Percentiles rank a stretch among this genome's conserved stretches.
These are phyloP conservation scores for Hydrozoanthus gracilis DNA, from an alignment of 92 coral and sea anemone species.

Conservation along the genomic window DNA sequence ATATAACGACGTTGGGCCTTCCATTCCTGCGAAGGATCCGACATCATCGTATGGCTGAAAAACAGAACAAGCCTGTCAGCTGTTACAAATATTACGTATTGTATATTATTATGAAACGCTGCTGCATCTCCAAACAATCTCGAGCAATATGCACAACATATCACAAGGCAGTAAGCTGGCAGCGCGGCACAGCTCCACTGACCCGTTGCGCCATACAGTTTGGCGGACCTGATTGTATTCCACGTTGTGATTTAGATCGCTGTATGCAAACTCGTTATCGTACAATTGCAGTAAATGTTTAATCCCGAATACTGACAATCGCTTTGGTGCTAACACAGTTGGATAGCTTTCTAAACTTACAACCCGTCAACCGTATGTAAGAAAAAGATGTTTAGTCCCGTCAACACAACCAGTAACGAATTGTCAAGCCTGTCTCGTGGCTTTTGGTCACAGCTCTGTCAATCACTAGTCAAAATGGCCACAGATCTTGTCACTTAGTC, in stretches of 20 bases:
- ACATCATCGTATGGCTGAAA: constrained; percentile 97
- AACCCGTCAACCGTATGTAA: constrained; percentile 99
- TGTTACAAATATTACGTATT: constrained; percentile 55
- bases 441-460: constrained; percentile 99
- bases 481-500: constrained; percentile 92
- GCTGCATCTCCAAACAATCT: constrained; percentile 57
- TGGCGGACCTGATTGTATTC: constrained; percentile 62
- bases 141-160: constrained; percentile 57
- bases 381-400: constrained; percentile 98
- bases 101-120: constrained; percentile 51
- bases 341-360: constrained; percentile 99
- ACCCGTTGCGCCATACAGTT: constrained; percentile 99
- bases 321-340: constrained; percentile 99
- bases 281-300: constrained; percentile 96
- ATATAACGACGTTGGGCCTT: constrained; percentile 95
- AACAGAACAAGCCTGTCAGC: constrained; percentile 72
- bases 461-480: constrained; percentile 99
- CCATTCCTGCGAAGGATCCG: constrained; percentile 92
- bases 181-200: constrained; percentile 73
- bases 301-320: constrained; percentile 98
- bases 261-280: constrained; percentile 93
- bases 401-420: constrained; percentile 99
- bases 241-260: constrained; percentile 73
- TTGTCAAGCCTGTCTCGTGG: constrained; percentile 99
- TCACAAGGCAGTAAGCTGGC: constrained; percentile 64